Base-by-base conservation (phyloP, 2,888 invertebrate genomes). In the Hirtodrosophila confusa region DNA sequence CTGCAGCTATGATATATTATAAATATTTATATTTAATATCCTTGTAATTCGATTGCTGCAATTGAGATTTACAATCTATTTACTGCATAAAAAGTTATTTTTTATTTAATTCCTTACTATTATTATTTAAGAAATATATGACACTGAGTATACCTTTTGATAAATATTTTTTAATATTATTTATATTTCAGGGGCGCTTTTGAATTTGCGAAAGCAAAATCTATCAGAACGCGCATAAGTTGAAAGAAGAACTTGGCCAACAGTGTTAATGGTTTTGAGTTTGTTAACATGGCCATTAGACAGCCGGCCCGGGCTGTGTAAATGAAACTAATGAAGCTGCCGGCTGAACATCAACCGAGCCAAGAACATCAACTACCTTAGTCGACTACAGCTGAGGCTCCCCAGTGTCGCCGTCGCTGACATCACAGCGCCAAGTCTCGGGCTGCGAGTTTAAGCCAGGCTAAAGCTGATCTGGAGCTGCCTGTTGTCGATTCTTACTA, bases 221-320 rank as follows among this genome's bases (percentile, higher is more conserved):
- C 31, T 7, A 8, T 43, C 35, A 27, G 31, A 11, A 35, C 29
- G 7, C 11, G 4, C 6, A 27, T 6, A 27, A 27, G 27, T 31
- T 8, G 3, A 9, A 24, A 17, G 11, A 31, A 33, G 36, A 62
- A 47, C 23, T 40, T 43, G 57, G 40, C 65, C 51, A 48, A 31
- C 45, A 56, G 82, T 66, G 74, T 54, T 72, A 86, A 79, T 83
- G 74, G 58, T 51, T 54, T 48, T 53, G 35, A 51, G 43, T 62
- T 80, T 86, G 70, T 70, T 67, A 70, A 78, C 78, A 78, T 74
- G 64, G 77, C 57, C 73, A 84, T 84, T 80, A 74, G 65, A 68
- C 41, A 75, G 36, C 10, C 29, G 67, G 37, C 48, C 43, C 23
- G 48, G 24, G 17, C n/a, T 39, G 44, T 58, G 64, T 65, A 70